Conservation (phyloP, 2,113 vertebrate species). For the Sylvilagus bachmani region DNA sequence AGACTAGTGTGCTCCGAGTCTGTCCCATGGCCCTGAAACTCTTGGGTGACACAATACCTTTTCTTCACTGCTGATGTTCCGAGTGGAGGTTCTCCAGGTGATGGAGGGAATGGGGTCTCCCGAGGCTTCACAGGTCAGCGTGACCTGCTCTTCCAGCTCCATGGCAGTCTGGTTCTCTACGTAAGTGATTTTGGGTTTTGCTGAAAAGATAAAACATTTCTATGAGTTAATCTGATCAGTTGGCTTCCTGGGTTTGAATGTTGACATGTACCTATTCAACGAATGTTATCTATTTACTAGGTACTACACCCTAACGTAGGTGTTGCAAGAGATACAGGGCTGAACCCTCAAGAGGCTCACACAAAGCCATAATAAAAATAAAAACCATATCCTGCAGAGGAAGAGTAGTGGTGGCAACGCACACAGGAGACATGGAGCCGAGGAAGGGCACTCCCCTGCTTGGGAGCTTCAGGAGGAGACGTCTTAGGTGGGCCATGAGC, state of each 20-base stretch:
- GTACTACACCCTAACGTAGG: neutral
- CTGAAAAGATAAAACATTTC: conserved; percentile 85
- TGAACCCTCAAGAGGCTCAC: neutral
- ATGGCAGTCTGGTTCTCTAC: conserved; percentile 96
- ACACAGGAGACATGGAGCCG: accelerated
- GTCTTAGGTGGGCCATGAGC: neutral
- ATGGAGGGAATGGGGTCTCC: conserved; percentile 98
- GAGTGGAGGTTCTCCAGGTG: conserved; percentile 94
- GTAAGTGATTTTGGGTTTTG: conserved; percentile 98
- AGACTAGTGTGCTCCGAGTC: neutral
- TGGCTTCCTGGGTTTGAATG: neutral
- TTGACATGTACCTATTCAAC: neutral
- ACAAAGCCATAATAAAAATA: neutral
- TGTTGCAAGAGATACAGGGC: neutral
- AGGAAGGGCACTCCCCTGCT: accelerated
- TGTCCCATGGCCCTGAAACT: conserved; percentile 2
- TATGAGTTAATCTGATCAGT: conserved; percentile 46
- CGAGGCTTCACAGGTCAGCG: conserved; percentile 96
- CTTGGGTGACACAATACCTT: conserved; percentile 90
- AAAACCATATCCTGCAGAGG: neutral
- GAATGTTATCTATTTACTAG: neutral
- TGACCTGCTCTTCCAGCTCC: conserved; percentile 97
- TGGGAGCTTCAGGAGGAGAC: neutral
- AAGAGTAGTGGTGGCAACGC: too few species aligned
- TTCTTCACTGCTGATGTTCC: conserved; percentile 95